Evolutionary conservation across 2,113 vertebrate species (phyloP).

Genomic region (Neolamprologus kungweensis): DNA sequence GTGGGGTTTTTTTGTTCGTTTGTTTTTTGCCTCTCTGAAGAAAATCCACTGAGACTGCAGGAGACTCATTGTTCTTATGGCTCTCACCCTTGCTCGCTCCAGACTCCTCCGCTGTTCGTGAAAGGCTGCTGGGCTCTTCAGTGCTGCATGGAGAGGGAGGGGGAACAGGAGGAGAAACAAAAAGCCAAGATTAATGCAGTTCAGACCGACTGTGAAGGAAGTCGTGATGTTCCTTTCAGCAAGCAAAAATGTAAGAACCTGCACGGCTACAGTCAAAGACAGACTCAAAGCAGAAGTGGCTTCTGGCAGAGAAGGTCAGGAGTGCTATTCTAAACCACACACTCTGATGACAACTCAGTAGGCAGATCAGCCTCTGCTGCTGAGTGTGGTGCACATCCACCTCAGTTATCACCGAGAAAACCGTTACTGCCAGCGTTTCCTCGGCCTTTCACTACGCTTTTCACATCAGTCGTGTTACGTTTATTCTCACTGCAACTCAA

Average conservation of each 20-base stretch:
- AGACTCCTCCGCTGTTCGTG: constrained; percentile 75
- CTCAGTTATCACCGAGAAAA: background rate
- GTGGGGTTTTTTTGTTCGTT: fast-evolving
- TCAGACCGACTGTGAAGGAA: background rate
- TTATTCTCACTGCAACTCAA: background rate
- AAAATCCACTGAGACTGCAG: background rate
- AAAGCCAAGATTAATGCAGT: background rate
- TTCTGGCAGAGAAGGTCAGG: background rate
- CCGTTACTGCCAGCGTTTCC: background rate
- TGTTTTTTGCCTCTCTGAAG: background rate
- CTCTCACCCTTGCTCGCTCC: constrained; percentile 73
- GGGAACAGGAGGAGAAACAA: background rate
- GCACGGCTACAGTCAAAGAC: background rate
- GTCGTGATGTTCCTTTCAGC: background rate
- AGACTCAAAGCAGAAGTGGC: constrained; percentile 49
- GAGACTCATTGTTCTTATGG: background rate
- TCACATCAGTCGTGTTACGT: background rate
- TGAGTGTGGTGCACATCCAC: background rate
- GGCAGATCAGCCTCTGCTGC: background rate
- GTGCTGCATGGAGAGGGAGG: constrained; percentile 70
- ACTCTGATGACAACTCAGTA: background rate
- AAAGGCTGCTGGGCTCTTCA: constrained; percentile 90
- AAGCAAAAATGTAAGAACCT: background rate
- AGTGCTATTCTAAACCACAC: background rate
- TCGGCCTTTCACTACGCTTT: background rate